These are phyloP conservation scores for Alsophila aescularia DNA, from an alignment of 2,888 invertebrate species.

Conservation along the genomic window DNA sequence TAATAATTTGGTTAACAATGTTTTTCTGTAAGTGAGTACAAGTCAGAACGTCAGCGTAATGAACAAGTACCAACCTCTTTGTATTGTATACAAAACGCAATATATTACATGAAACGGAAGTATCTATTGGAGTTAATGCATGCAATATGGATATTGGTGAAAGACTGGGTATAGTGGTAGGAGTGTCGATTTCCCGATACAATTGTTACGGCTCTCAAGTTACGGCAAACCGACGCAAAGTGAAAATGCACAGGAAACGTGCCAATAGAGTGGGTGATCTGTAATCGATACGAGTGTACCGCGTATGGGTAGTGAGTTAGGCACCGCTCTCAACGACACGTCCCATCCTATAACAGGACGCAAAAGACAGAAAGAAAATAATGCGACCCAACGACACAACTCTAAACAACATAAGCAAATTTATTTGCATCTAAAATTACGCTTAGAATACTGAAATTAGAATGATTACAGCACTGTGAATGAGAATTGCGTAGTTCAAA, in stretches of 20 bases:
- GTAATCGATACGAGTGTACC: conserved; percentile 52
- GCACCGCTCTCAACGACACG: not conserved
- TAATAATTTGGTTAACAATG: too few relatives aligned
- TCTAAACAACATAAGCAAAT: conserved; percentile 23
- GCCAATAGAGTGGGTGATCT: conserved; percentile 45
- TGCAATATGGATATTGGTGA: too few relatives aligned
- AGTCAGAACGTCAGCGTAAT: conserved; percentile 20
- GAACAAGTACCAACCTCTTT: too few relatives aligned
- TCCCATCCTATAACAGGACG: not conserved
- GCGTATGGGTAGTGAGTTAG: not conserved
- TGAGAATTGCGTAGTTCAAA: conserved; percentile 16
- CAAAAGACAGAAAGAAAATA: conserved; percentile 29
- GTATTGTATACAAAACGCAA: conserved; percentile 21
- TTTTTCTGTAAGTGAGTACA: conserved; percentile 12
- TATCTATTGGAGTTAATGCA: conserved; percentile 30
- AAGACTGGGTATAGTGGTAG: conserved; percentile 43
- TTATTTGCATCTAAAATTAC: conserved; percentile 36
- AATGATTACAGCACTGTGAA: conserved; percentile 8
- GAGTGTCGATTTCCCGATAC: conserved; percentile 53
- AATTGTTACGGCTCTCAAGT: conserved; percentile 51
- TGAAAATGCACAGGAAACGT: conserved; percentile 54
- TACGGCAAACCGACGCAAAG: conserved; percentile 49
- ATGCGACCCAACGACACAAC: conserved; percentile 39
- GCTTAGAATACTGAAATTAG: conserved; percentile 18
- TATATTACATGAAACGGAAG: not conserved